Evolutionary conservation across 1,140 invertebrate species (phyloP).

Genomic region (Aplysia californica): DNA sequence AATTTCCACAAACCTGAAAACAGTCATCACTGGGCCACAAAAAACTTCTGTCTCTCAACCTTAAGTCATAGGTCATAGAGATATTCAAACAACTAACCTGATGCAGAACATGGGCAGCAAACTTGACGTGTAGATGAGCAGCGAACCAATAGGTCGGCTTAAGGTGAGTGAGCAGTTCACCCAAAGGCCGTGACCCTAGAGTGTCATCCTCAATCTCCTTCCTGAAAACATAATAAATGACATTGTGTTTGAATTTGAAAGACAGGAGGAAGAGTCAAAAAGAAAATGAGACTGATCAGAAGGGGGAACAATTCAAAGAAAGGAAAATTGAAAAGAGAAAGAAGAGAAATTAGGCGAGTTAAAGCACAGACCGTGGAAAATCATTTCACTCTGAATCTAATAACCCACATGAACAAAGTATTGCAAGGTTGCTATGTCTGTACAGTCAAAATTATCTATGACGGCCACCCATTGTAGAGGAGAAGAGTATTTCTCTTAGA

Average conservation of each 20-base stretch:
- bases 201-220: slow-evolving; percentile 83
- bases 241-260: neutral
- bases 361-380: neutral
- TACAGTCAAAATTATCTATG: no score
- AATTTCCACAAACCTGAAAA: no score
- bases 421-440: no score
- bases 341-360: neutral
- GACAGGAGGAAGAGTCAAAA: neutral
- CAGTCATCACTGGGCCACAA: no score
- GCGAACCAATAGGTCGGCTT: slow-evolving; percentile 96
- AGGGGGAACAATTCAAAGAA: neutral
- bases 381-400: neutral
- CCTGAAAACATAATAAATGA: slow-evolving; percentile 10
- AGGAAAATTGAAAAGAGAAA: neutral
- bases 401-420: no score
- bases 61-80: no score
- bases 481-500: no score
- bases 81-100: slow-evolving; percentile 53
- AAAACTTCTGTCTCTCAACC: no score
- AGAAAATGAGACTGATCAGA: neutral
- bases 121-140: slow-evolving; percentile 97
- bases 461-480: no score
- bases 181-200: slow-evolving; percentile 86
- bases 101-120: slow-evolving; percentile 87
- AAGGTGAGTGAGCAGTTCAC: slow-evolving; percentile 82